phyloP scores from a whole-genome alignment of 2,888 invertebrate genomes.

The Hypolimnas misippus region DNA sequence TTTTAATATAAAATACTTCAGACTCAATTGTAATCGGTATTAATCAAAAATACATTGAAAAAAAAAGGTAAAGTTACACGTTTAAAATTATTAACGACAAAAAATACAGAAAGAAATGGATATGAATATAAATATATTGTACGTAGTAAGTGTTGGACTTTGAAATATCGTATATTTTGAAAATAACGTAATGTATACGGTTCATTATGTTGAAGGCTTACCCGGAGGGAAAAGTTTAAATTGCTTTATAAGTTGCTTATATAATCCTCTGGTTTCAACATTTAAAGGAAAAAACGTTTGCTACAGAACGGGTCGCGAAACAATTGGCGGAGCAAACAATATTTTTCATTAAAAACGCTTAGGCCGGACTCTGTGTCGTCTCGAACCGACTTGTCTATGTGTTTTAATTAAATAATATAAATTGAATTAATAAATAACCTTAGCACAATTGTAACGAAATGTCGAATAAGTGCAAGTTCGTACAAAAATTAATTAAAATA shows the following conservation, averaged over 20 bases:
- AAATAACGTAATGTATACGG: slow-evolving; percentile 10
- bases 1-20: too few species aligned
- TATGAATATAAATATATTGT: not conserved
- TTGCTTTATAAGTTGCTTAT: slow-evolving; percentile 15
- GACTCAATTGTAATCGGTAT: too few species aligned
- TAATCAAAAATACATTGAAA: too few species aligned
- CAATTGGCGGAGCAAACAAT: not conserved
- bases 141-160: not conserved
- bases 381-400: not conserved
- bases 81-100: too few species aligned
- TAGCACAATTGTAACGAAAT: too few species aligned
- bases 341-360: not conserved
- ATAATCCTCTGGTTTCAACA: slow-evolving; percentile 14
- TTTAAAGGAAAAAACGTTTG: slow-evolving; percentile 15
- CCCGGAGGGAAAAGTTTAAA: slow-evolving; percentile 24
- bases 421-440: too few species aligned
- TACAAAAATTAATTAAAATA: too few species aligned
- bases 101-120: not conserved
- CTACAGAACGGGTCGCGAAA: not conserved
- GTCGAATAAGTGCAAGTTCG: too few species aligned
- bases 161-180: slow-evolving; percentile 13
- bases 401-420: too few species aligned
- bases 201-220: slow-evolving; percentile 18
- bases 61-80: too few species aligned
- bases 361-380: not conserved